phyloP scores from a whole-genome alignment of 1,140 invertebrate species.

The Phthorimaea operculella region DNA sequence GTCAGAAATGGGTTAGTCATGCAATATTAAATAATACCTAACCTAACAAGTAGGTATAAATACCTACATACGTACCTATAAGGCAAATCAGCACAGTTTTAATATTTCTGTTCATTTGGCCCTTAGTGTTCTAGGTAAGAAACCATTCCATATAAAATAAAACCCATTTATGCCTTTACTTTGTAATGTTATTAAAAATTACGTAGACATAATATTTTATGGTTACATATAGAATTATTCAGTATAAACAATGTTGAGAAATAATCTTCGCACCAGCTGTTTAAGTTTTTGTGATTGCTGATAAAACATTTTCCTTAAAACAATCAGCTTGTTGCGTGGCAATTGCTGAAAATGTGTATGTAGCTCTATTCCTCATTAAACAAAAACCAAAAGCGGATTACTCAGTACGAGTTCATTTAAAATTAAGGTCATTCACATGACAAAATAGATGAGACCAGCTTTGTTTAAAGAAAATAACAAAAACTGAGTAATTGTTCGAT shows the following conservation, averaged over 20 bases:
- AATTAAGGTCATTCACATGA: conserved; percentile 42
- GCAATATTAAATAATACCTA: too few species aligned
- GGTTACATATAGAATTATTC: conserved; percentile 65
- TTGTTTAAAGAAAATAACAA: neutral
- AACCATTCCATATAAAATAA: neutral
- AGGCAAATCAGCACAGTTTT: too few species aligned
- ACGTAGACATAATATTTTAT: conserved; percentile 64
- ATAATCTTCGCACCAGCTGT: conserved; percentile 47
- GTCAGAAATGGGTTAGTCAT: too few species aligned
- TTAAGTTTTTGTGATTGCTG: conserved; percentile 35
- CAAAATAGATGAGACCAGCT: conserved; percentile 31
- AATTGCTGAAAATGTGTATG: conserved; percentile 26
- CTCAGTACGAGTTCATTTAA: conserved; percentile 36
- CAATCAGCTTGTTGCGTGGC: conserved; percentile 29
- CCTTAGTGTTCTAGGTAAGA: too few species aligned
- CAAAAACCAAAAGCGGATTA: conserved; percentile 40
- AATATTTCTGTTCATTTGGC: too few species aligned
- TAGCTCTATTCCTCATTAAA: conserved; percentile 34
- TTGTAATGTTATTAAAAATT: conserved; percentile 61
- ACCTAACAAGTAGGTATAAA: too few species aligned
- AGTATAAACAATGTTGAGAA: conserved; percentile 59
- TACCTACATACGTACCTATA: too few species aligned
- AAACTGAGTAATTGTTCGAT: conserved; percentile 12
- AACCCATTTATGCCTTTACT: conserved; percentile 29
- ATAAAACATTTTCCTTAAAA: conserved; percentile 41